Conservation (phyloP, 2,888 invertebrate genomes). For the Cyaniris semiargus region DNA sequence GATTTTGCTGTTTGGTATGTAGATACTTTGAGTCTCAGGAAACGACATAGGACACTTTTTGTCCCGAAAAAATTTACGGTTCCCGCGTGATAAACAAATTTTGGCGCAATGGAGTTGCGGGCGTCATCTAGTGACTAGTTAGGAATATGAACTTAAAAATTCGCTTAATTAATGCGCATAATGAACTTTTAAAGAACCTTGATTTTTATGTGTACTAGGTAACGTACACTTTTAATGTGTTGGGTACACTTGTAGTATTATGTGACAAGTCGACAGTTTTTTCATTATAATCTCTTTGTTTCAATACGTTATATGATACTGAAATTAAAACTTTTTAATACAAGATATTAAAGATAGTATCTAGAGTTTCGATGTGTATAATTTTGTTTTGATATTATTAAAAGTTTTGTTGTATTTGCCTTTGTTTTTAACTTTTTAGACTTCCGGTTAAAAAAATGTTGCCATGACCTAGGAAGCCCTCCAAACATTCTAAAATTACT, state of each 20-base stretch:
- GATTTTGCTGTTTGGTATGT: too few relatives aligned
- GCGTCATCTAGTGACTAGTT: background rate
- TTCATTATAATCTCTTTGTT: conserved; percentile 7
- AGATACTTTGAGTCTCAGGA: too few relatives aligned
- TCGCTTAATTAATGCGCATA: background rate
- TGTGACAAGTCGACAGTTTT: background rate
- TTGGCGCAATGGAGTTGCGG: too few relatives aligned
- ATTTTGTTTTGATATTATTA: too few relatives aligned
- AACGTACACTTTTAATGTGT: background rate
- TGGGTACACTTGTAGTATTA: background rate
- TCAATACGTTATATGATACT: background rate
- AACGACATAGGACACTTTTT: too few relatives aligned
- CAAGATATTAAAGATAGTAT: background rate
- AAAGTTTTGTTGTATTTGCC: too few relatives aligned
- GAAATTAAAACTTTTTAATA: background rate
- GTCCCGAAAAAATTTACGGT: too few relatives aligned
- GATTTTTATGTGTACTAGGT: background rate
- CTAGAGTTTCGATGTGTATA: background rate
- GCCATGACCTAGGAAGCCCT: background rate
- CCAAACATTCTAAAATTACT: background rate
- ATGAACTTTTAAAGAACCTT: background rate
- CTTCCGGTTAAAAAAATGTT: background rate
- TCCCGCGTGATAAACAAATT: too few relatives aligned
- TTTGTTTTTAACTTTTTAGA: too few relatives aligned
- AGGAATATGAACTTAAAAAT: background rate